Evolutionary conservation across 1,140 invertebrate species (phyloP).

Genomic region (Phymorhynchus buccinoides): DNA sequence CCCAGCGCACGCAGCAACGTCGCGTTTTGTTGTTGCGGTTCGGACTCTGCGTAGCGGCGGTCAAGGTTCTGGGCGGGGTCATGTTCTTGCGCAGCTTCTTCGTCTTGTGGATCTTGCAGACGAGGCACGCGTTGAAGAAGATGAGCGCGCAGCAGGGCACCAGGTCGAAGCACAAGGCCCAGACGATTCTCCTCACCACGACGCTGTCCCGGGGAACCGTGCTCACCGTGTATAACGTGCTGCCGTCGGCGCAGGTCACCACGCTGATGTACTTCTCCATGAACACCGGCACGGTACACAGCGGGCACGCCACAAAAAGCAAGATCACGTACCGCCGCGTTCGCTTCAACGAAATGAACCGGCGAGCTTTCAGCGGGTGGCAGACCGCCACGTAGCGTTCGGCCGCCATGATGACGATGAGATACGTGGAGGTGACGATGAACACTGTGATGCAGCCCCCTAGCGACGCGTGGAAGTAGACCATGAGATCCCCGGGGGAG

Average conservation of each 20-base stretch:
- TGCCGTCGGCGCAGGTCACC: constrained; percentile 51
- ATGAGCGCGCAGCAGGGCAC: constrained; percentile 65
- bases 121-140: constrained; percentile 68
- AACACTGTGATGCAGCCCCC: constrained; percentile 67
- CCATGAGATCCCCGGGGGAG: constrained; percentile 40
- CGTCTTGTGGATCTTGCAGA: constrained; percentile 64
- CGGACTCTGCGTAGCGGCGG: not conserved
- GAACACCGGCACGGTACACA: constrained; percentile 65
- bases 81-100: constrained; percentile 62
- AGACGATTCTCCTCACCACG: constrained; percentile 54
- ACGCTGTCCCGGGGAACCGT: constrained; percentile 52
- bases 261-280: constrained; percentile 59
- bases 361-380: constrained; percentile 64
- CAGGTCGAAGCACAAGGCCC: constrained; percentile 66
- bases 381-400: constrained; percentile 70
- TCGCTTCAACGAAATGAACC: constrained; percentile 61
- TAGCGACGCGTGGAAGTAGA: constrained; percentile 62
- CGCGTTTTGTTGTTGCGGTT: not conserved
- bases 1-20: not conserved
- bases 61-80: constrained; percentile 43
- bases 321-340: constrained; percentile 61
- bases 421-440: constrained; percentile 69
- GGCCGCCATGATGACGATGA: constrained; percentile 70
- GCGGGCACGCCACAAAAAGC: constrained; percentile 59
- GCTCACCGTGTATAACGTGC: constrained; percentile 47